A percentile compares a stretch with the other conserved stretches of the same genome.
These are phyloP conservation scores for Parnassius smintheus DNA, from an alignment of 2,888 invertebrate species.

Conservation along the genomic window DNA sequence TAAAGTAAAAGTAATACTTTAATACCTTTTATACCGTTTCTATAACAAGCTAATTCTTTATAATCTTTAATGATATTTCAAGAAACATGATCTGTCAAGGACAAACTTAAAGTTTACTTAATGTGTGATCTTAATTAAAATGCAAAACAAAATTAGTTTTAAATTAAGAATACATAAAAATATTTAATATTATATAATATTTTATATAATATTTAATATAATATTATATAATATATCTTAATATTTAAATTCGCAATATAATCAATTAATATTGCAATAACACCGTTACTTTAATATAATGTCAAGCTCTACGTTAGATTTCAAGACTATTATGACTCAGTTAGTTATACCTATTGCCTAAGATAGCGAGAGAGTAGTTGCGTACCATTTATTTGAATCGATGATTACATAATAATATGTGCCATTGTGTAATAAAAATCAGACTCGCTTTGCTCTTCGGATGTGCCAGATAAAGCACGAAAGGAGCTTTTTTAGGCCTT, in stretches of 20 bases:
- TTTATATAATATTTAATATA: too few relatives aligned
- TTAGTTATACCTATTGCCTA: constrained; percentile 38
- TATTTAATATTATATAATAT: too few relatives aligned
- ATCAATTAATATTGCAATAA: constrained; percentile 14
- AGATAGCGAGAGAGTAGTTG: constrained; percentile 36
- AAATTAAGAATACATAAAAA: too few relatives aligned
- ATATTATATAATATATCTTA: too few relatives aligned
- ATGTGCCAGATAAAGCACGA: constrained; percentile 37
- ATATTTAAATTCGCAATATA: background rate
- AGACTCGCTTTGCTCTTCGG: constrained; percentile 40
- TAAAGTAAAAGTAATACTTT: background rate
- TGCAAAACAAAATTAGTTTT: too few relatives aligned
- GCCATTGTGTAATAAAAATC: constrained; percentile 53
- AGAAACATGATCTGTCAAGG: too few relatives aligned
- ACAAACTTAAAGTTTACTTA: too few relatives aligned
- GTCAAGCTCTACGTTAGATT: constrained; percentile 9
- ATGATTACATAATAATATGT: constrained; percentile 47
- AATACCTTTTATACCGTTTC: too few relatives aligned
- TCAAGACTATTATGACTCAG: constrained; percentile 15
- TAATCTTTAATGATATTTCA: too few relatives aligned
- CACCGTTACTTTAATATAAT: constrained; percentile 7
- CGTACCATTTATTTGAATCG: constrained; percentile 39
- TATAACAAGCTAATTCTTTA: too few relatives aligned
- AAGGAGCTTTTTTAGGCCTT: constrained; percentile 44
- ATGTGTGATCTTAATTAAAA: too few relatives aligned